These are phyloP conservation scores for Austrolebias charrua DNA, from an alignment of 2,797 vertebrate genomes.

Conservation along the genomic window DNA sequence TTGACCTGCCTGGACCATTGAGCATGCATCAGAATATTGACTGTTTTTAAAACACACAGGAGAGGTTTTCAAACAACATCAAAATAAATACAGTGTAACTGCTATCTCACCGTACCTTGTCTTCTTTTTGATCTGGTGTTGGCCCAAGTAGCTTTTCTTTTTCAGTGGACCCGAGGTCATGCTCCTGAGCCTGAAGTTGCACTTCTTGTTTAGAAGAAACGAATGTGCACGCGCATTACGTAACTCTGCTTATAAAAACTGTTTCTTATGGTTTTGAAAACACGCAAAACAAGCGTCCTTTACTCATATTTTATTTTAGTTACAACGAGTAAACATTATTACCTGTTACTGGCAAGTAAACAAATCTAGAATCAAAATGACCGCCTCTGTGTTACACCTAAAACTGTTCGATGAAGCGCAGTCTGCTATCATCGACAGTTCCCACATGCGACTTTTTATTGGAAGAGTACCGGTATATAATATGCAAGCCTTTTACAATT, in stretches of 20 bases:
- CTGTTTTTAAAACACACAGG: too few relatives aligned
- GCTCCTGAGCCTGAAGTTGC: constrained; percentile 14
- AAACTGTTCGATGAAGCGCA: constrained; percentile 51
- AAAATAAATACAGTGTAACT: neutral
- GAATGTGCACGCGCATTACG: neutral
- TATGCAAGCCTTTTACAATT: too few relatives aligned
- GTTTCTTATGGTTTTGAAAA: neutral
- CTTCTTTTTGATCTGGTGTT: constrained; percentile 76
- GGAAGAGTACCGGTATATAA: too few relatives aligned
- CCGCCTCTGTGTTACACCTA: constrained; percentile 58
- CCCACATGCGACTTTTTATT: constrained; percentile 17
- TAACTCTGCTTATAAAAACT: constrained; percentile 15
- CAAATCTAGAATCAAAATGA: constrained; percentile 56
- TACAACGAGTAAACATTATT: too few relatives aligned
- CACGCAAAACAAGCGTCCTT: neutral
- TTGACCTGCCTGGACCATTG: too few relatives aligned
- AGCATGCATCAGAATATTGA: too few relatives aligned
- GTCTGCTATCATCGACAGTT: constrained; percentile 15
- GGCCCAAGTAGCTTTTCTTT: constrained; percentile 79
- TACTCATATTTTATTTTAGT: neutral
- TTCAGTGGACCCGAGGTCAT: constrained; percentile 55
- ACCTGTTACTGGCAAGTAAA: neutral
- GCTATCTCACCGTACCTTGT: constrained; percentile 52
- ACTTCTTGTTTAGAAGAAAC: neutral
- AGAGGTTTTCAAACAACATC: constrained; percentile 13